phyloP scores from a whole-genome alignment of 2,113 vertebrate genomes.

The Lathamus discolor region DNA sequence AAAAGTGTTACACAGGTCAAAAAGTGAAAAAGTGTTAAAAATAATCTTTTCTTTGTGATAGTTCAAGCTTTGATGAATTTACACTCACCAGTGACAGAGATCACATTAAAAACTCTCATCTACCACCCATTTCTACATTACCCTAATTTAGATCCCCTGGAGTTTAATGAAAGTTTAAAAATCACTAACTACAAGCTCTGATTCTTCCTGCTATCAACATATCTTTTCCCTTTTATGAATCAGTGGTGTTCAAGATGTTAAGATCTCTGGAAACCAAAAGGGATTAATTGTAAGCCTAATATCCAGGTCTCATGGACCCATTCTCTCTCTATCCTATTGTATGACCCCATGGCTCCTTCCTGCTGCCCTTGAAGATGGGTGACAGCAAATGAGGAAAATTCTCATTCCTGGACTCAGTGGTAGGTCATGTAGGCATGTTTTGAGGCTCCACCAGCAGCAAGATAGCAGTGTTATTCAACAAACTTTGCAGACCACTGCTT shows the following conservation, averaged over 20 bases:
- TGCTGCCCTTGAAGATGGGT: neutral
- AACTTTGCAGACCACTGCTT: constrained; percentile 45
- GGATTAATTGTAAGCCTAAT: neutral
- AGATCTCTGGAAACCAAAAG: neutral
- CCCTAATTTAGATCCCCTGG: neutral
- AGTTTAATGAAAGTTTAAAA: neutral
- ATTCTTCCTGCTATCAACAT: neutral
- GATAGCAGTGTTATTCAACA: neutral
- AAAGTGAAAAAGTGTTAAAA: neutral
- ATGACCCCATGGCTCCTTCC: accelerated
- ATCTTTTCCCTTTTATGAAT: neutral
- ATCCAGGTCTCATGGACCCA: neutral
- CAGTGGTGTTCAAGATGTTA: neutral
- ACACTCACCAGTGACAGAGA: neutral
- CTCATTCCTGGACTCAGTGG: neutral
- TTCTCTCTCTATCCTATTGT: neutral
- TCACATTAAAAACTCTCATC: neutral
- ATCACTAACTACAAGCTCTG: neutral
- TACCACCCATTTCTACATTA: neutral
- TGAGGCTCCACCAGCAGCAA: neutral
- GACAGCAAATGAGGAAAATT: neutral
- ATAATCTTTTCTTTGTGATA: neutral
- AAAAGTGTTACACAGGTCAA: neutral
- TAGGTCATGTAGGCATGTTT: accelerated
- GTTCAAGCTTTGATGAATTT: neutral